These are phyloP conservation scores for Bugulina stolonifera DNA, from an alignment of 2,888 invertebrate species.

Conservation along the genomic window DNA sequence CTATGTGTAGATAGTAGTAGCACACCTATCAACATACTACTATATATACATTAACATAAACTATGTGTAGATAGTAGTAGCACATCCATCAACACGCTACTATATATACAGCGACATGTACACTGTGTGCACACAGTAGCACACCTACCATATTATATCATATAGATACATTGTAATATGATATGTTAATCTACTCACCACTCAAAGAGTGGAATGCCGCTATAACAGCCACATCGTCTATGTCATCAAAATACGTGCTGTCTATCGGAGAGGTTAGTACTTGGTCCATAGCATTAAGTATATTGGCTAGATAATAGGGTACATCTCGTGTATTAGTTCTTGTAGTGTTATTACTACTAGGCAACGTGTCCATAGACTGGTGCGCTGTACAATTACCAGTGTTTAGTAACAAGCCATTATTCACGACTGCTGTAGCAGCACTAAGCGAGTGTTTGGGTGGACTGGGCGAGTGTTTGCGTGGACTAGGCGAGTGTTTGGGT, in stretches of 20 bases:
- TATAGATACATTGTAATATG: no score
- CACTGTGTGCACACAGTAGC: no score
- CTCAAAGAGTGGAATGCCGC: not conserved
- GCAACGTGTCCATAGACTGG: not conserved
- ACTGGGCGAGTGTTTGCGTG: not conserved
- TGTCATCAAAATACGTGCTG: not conserved
- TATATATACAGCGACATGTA: no score
- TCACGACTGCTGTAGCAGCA: not conserved
- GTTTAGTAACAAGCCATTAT: no score
- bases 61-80: no score
- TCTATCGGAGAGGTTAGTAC: not conserved
- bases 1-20: no score
- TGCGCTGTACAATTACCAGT: not conserved
- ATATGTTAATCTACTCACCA: not conserved
- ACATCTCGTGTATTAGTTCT: no score
- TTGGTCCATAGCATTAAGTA: not conserved
- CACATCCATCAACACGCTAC: no score
- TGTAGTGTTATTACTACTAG: no score
- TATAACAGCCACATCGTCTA: not conserved
- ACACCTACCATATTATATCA: no score
- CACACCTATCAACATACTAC: no score
- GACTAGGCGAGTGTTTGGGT: not conserved
- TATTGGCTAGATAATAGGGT: slow-evolving; percentile 15
- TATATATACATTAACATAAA: no score
- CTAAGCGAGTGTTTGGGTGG: not conserved